Evolutionary conservation across 2,797 vertebrate genomes (phyloP).

Genomic region (Miichthys miiuy): DNA sequence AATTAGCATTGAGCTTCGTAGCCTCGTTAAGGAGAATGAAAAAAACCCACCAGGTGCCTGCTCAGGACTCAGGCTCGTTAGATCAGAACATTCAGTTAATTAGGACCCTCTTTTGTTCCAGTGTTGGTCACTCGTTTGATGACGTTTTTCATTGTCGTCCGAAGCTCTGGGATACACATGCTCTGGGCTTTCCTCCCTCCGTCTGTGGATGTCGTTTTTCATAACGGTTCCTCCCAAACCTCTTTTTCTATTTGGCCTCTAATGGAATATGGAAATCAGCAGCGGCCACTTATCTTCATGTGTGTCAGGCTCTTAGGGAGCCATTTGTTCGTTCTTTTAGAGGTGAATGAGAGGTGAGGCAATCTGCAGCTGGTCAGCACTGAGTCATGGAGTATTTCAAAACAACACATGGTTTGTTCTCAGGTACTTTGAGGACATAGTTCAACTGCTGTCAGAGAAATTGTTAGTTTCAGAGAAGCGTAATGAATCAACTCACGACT

Average conservation of each 20-base stretch:
- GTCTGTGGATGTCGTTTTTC: slow-evolving; percentile 32
- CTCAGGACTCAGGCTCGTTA: slow-evolving; percentile 74
- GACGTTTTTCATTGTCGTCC: slow-evolving; percentile 63
- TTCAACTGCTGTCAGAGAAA: slow-evolving; percentile 40
- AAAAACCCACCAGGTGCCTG: slow-evolving; percentile 79
- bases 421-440: slow-evolving; percentile 57
- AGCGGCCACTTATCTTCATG: slow-evolving; percentile 62
- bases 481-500: slow-evolving; percentile 15
- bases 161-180: slow-evolving; percentile 46
- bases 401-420: slow-evolving; percentile 57
- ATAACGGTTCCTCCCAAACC: slow-evolving; percentile 42
- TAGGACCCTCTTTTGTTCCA: slow-evolving; percentile 77
- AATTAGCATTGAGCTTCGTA: slow-evolving; percentile 85
- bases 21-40: slow-evolving; percentile 79
- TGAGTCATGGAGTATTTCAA: slow-evolving; percentile 45
- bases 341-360: slow-evolving; percentile 75
- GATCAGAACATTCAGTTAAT: slow-evolving; percentile 78
- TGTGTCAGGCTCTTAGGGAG: slow-evolving; percentile 65
- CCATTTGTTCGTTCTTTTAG: slow-evolving; percentile 53
- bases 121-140: slow-evolving; percentile 63
- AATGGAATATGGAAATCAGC: slow-evolving; percentile 74
- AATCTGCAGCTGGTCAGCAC: slow-evolving; percentile 65
- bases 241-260: slow-evolving; percentile 57
- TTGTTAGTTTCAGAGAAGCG: slow-evolving; percentile 17
- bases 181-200: slow-evolving; percentile 21